Evolutionary conservation across 1,140 invertebrate species (phyloP).

Genomic region (Cylas formicarius): DNA sequence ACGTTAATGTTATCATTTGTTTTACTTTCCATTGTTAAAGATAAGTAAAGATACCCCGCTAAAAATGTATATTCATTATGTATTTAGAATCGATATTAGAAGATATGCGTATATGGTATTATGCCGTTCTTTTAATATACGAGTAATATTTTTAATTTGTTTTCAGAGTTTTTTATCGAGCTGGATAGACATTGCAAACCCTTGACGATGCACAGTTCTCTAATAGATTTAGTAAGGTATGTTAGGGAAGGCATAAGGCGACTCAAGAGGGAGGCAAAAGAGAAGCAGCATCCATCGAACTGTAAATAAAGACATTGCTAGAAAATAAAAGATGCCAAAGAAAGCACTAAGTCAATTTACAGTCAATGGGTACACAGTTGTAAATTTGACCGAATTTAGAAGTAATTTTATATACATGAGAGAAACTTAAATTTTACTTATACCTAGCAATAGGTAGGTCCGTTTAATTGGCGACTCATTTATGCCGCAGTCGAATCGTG

Average conservation of each 20-base stretch:
- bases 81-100: too few relatives aligned
- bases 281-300: conserved; percentile 16
- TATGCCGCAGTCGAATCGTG: conserved; percentile 11
- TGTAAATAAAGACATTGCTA: conserved; percentile 19
- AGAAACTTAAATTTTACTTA: conserved; percentile 7
- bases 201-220: conserved; percentile 65
- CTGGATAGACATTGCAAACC: conserved; percentile 67
- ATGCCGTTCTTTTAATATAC: conserved; percentile 3
- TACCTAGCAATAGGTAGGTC: too few relatives aligned
- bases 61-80: too few relatives aligned
- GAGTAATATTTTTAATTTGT: conserved; percentile 19
- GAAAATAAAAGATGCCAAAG: conserved; percentile 36
- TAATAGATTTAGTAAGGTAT: conserved; percentile 68
- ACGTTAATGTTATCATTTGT: too few relatives aligned
- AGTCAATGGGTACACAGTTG: conserved; percentile 27
- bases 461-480: conserved; percentile 15
- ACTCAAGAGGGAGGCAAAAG: conserved; percentile 38
- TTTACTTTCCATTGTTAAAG: too few relatives aligned
- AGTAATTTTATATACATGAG: conserved; percentile 17
- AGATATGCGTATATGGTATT: background rate
- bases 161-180: conserved; percentile 71
- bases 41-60: too few relatives aligned
- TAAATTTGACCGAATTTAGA: conserved; percentile 18
- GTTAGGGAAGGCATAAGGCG: conserved; percentile 59
- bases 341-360: conserved; percentile 38